Conservation (phyloP, 1,140 invertebrate species). For the Polyergus mexicanus region DNA sequence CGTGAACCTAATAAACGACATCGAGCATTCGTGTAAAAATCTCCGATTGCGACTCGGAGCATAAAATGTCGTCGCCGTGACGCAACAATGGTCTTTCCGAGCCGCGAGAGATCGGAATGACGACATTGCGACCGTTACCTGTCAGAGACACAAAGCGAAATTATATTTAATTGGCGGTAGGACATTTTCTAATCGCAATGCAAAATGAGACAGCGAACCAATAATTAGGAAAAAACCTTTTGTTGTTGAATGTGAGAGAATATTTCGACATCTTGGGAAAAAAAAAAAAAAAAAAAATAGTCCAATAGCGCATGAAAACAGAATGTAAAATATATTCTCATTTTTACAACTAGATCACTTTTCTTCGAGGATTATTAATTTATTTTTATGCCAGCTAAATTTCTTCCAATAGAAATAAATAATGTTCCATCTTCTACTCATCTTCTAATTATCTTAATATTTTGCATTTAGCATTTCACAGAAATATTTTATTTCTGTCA, state of each 20-base stretch:
- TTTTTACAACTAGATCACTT: too few species aligned
- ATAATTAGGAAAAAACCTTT: conserved; percentile 29
- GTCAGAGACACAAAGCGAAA: conserved; percentile 20
- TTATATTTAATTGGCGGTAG: not conserved
- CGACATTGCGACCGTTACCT: not conserved
- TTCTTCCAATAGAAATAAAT: not conserved
- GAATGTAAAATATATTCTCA: not conserved
- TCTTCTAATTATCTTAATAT: not conserved
- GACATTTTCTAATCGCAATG: not conserved
- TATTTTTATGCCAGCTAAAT: not conserved
- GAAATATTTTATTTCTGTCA: not conserved
- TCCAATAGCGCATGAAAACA: not conserved
- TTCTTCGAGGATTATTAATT: not conserved
- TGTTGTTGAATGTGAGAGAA: not conserved
- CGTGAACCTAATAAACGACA: conserved; percentile 39
- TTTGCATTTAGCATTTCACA: not conserved
- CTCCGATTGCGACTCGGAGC: conserved; percentile 40
- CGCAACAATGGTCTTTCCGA: conserved; percentile 41
- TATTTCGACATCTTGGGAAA: not conserved
- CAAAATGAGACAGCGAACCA: not conserved
- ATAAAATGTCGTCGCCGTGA: conserved; percentile 26
- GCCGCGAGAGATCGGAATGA: not conserved
- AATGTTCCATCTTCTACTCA: not conserved
- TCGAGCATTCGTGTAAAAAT: conserved; percentile 61
- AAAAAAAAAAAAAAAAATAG: not conserved